These are phyloP conservation scores for Orthosia incerta DNA, from an alignment of 2,888 invertebrate genomes.

Conservation along the genomic window DNA sequence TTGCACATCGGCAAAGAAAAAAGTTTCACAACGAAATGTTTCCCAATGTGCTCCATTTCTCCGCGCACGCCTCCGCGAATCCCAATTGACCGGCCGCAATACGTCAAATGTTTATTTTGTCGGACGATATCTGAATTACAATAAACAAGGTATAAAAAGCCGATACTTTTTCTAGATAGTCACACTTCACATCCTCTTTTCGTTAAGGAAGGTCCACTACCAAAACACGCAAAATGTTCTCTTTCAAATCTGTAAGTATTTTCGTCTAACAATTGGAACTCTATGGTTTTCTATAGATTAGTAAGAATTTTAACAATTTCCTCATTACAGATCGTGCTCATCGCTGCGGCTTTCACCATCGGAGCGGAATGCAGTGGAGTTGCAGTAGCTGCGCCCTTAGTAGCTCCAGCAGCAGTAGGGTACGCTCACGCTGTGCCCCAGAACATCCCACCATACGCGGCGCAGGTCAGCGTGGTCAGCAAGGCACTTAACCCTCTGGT, in stretches of 20 bases:
- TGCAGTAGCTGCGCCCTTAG: slow-evolving; percentile 83
- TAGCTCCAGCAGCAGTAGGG: slow-evolving; percentile 90
- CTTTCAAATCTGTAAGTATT: slow-evolving; percentile 88
- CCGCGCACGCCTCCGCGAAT: slow-evolving; percentile 84
- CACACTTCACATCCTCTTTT: slow-evolving; percentile 87
- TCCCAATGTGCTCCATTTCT: slow-evolving; percentile 89
- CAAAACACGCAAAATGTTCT: slow-evolving; percentile 87
- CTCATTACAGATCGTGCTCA: slow-evolving; percentile 84
- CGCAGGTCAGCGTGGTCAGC: slow-evolving; percentile 91
- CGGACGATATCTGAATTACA: slow-evolving; percentile 86
- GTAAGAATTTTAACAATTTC: slow-evolving; percentile 27
- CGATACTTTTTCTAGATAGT: slow-evolving; percentile 76
- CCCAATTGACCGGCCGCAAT: slow-evolving; percentile 86
- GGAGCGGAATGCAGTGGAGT: slow-evolving; percentile 83
- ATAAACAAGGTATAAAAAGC: slow-evolving; percentile 88
- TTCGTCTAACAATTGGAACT: background rate
- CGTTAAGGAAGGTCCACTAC: slow-evolving; percentile 85
- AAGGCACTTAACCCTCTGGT: slow-evolving; percentile 83
- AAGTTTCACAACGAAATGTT: slow-evolving; percentile 83
- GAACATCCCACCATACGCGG: slow-evolving; percentile 92
- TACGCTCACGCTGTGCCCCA: slow-evolving; percentile 92
- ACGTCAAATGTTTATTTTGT: slow-evolving; percentile 85
- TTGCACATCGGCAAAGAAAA: slow-evolving; percentile 63
- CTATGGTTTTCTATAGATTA: background rate
- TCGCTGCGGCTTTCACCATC: slow-evolving; percentile 83